Percentiles rank a stretch among this genome's conserved stretches.
Conservation (phyloP, 2,797 vertebrate species). For the Carduelis carduelis region DNA sequence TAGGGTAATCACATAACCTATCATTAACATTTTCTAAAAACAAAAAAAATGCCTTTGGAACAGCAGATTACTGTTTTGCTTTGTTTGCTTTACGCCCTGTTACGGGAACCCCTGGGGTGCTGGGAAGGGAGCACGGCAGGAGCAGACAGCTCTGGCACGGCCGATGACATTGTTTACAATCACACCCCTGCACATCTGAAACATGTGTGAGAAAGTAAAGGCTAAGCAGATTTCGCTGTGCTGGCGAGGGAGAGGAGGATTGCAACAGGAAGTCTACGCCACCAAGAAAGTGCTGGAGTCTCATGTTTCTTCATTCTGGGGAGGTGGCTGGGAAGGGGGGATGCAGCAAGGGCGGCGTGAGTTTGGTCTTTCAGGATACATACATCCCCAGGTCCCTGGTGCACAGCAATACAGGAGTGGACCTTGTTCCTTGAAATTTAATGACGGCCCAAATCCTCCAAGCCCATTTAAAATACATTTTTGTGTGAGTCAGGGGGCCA, state of each 20-base stretch:
- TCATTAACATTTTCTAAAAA: slow-evolving; percentile 84
- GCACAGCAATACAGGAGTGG: not conserved
- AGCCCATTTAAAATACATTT: slow-evolving; percentile 11
- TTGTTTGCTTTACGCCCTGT: slow-evolving; percentile 78
- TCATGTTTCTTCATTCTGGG: not conserved
- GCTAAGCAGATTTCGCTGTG: slow-evolving; percentile 55
- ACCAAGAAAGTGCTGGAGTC: slow-evolving; percentile 41
- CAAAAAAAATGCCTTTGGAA: slow-evolving; percentile 72
- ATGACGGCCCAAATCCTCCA: not conserved
- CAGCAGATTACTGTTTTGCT: slow-evolving; percentile 78
- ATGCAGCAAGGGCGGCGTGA: not conserved
- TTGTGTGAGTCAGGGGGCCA: not conserved
- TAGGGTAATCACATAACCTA: slow-evolving; percentile 82
- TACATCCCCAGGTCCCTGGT: not conserved
- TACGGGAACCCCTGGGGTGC: slow-evolving; percentile 76
- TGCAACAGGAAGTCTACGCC: slow-evolving; percentile 56
- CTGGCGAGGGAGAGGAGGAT: slow-evolving; percentile 28
- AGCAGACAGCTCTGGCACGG: slow-evolving; percentile 64
- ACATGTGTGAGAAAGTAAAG: slow-evolving; percentile 73
- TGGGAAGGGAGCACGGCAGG: slow-evolving; percentile 65
- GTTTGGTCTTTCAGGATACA: not conserved
- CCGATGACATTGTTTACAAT: slow-evolving; percentile 72
- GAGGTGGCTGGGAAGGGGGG: not conserved
- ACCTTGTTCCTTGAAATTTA: slow-evolving; percentile 23
- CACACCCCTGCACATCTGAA: slow-evolving; percentile 74